phyloP scores from a whole-genome alignment of 2,888 invertebrate species.

The Agrotis exclamationis region DNA sequence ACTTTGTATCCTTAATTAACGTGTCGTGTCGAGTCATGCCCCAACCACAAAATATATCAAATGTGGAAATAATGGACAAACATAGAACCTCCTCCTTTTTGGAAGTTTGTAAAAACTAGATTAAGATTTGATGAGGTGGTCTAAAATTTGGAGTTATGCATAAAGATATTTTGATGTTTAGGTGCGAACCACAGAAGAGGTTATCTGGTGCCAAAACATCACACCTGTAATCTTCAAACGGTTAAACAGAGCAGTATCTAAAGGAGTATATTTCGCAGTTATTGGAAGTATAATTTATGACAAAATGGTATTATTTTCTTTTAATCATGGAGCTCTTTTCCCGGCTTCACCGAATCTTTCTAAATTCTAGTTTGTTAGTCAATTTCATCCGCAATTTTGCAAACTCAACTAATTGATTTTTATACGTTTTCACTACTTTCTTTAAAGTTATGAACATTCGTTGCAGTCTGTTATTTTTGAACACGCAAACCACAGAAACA shows the following conservation, averaged over 20 bases:
- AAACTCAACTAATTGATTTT: constrained; percentile 4
- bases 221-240: no score
- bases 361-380: constrained; percentile 7
- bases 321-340: neutral
- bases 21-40: constrained; percentile 1
- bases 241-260: no score
- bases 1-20: constrained; percentile 40
- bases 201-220: no score
- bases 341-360: constrained; percentile 12
- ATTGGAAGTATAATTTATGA: no score
- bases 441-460: constrained; percentile 7
- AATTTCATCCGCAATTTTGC: constrained; percentile 37
- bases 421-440: constrained; percentile 28
- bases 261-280: no score
- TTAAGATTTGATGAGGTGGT: neutral
- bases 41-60: constrained; percentile 18
- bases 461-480: constrained; percentile 11
- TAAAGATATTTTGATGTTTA: neutral
- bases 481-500: constrained; percentile 33
- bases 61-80: constrained; percentile 17
- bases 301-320: neutral
- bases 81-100: no score
- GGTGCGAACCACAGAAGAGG: no score
- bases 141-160: constrained; percentile 1
- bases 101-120: neutral